phyloP scores from a whole-genome alignment of 1,140 invertebrate species.

The Apocrypta bakeri region DNA sequence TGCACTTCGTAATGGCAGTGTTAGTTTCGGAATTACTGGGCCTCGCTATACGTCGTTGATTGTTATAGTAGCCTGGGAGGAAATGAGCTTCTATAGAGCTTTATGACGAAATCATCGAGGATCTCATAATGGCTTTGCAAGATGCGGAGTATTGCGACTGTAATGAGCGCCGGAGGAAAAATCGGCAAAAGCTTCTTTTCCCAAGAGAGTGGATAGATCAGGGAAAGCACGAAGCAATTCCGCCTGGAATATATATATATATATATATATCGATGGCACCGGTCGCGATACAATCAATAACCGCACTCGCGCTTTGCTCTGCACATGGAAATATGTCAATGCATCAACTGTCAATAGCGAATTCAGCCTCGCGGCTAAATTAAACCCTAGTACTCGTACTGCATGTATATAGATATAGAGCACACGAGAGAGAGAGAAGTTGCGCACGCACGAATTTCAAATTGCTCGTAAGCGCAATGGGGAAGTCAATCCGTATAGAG shows the following conservation, averaged over 20 bases:
- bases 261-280: not conserved
- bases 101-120: not conserved
- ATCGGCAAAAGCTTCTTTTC: not conserved
- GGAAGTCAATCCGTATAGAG: not conserved
- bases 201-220: not conserved
- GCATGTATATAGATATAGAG: not conserved
- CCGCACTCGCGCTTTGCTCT: not conserved
- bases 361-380: not conserved
- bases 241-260: not conserved
- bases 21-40: not conserved
- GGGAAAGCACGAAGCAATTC: not conserved
- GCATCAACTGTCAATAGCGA: not conserved
- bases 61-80: too few species aligned
- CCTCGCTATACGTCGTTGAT: not conserved
- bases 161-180: not conserved
- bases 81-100: not conserved
- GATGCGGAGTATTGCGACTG: not conserved
- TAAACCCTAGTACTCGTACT: not conserved
- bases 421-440: not conserved
- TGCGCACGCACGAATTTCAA: slow-evolving; percentile 11
- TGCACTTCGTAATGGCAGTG: too few species aligned
- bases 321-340: not conserved
- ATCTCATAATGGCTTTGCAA: not conserved
- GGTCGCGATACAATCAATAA: not conserved
- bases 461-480: not conserved